Percentiles rank a stretch among this genome's conserved stretches.
Conservation (phyloP, 2,113 vertebrate genomes). For the Anguilla japonica region DNA sequence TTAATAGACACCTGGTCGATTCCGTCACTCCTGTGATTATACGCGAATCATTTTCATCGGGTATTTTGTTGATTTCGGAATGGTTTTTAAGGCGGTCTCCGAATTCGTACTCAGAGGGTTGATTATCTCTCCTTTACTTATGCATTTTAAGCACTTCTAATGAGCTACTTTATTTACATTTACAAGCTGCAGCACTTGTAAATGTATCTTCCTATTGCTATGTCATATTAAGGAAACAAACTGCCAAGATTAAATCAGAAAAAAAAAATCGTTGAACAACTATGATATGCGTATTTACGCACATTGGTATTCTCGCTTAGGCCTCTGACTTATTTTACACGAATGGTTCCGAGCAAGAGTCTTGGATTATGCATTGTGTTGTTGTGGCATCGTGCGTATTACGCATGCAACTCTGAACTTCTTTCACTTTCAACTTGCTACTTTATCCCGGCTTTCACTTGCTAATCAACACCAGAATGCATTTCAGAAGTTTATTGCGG, state of each 20-base stretch:
- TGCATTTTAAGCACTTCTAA: conserved; percentile 16
- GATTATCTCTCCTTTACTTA: conserved; percentile 18
- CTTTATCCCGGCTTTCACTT: conserved; percentile 59
- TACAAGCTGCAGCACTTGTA: not conserved
- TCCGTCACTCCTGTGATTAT: not conserved
- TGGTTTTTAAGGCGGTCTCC: conserved; percentile 66
- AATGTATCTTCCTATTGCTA: too few relatives aligned
- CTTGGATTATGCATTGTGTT: not conserved
- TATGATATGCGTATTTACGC: not conserved
- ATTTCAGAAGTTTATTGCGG: conserved; percentile 69
- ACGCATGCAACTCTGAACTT: not conserved
- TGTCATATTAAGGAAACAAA: not conserved
- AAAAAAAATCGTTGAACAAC: too few relatives aligned
- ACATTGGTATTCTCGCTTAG: not conserved
- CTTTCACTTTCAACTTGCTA: conserved; percentile 23
- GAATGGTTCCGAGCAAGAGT: not conserved
- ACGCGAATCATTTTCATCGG: not conserved
- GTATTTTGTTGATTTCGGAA: conserved; percentile 53
- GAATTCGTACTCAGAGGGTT: conserved; percentile 65
- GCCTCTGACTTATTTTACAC: not conserved
- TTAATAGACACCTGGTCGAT: not conserved
- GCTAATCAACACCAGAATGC: conserved; percentile 57
- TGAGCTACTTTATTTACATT: not conserved
- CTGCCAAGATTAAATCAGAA: too few relatives aligned
- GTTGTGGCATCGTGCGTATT: not conserved